Evolutionary conservation across 2,113 vertebrate genomes (phyloP), one percentile per base, ranked within the genome.

Genomic region (Siniperca chuatsi): DNA sequence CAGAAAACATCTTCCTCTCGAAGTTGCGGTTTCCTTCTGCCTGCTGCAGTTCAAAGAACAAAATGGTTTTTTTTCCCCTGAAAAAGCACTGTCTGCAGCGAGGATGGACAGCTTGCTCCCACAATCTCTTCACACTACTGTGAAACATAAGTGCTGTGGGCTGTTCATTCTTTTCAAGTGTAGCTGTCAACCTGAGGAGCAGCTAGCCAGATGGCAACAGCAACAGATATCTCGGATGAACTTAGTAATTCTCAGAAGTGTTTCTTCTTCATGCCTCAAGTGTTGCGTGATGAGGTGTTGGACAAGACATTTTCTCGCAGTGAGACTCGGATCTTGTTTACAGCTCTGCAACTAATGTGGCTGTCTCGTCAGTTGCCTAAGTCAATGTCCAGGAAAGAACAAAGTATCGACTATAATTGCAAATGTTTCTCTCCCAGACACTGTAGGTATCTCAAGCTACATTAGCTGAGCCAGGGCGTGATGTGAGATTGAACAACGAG

Each of bases 31-130:
- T 42, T 80, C 58, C 44, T 6, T 64, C 25, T 50, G 1, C 11
- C 37, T 40, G 42, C 61, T 29, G 15, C 54, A 23, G 15, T 52
- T 67, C 60, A 88, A 42, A 86, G 42, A 80, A 42, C 21, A 20
- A 48, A 72, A 54, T n/a, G 29, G 25, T 16, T 50, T 50, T 60
- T 78, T 65, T 58, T 75, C 29, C 29, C 29, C 62, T 15, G 25
- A 64, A 70, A 16, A 57, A 78, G 67, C 29, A 25, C 12, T 7
- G 58, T 68, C 92, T 84, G 83, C 92, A 94, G 94, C 83, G 78
- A 90, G 86, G 91, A 93, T 92, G 92, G 94, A 95, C 87, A 90
- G 92, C 85, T 94, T 91, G 79, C 86, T 83, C 81, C 90, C 85
- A 8, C 91, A 87, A 83, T 93, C 81, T 89, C 85, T 90, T 83